phyloP scores from a whole-genome alignment of 1,140 invertebrate species.

The Steinernema khuongi region DNA sequence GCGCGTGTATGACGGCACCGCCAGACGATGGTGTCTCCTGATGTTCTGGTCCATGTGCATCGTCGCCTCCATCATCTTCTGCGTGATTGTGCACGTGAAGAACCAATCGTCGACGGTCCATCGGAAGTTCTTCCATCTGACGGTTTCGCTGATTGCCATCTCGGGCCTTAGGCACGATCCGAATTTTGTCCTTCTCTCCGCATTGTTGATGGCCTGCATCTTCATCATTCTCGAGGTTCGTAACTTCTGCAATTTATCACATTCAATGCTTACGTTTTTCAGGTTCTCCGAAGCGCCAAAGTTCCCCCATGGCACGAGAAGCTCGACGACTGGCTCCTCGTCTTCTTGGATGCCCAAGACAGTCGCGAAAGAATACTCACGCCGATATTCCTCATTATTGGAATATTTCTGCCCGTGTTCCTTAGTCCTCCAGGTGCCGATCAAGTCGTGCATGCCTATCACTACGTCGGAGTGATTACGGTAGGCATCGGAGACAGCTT shows the following conservation, averaged over 20 bases:
- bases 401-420: constrained; percentile 46
- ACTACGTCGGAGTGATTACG: constrained; percentile 44
- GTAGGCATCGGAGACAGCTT: constrained; percentile 48
- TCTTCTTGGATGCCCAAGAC: constrained; percentile 47
- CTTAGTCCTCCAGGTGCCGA: constrained; percentile 24
- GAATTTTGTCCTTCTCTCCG: constrained; percentile 30
- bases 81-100: constrained; percentile 16
- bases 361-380: constrained; percentile 43
- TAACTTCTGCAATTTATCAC: constrained; percentile 23
- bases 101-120: constrained; percentile 37
- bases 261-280: constrained; percentile 14
- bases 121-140: constrained; percentile 52
- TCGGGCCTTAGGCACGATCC: constrained; percentile 45
- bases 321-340: constrained; percentile 36
- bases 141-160: constrained; percentile 42
- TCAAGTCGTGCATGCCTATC: constrained; percentile 15
- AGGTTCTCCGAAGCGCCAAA: constrained; percentile 37
- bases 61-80: constrained; percentile 42
- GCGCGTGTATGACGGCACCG: constrained; percentile 28
- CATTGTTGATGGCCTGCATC: constrained; percentile 40
- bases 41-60: constrained; percentile 46
- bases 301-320: constrained; percentile 35
- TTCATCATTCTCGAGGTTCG: constrained; percentile 48
- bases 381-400: constrained; percentile 44
- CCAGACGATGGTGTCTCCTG: constrained; percentile 36